Evolutionary conservation across 2,888 invertebrate species (phyloP), one percentile per base, ranked within the genome.

Genomic region (Nipponacmea schrenckii): DNA sequence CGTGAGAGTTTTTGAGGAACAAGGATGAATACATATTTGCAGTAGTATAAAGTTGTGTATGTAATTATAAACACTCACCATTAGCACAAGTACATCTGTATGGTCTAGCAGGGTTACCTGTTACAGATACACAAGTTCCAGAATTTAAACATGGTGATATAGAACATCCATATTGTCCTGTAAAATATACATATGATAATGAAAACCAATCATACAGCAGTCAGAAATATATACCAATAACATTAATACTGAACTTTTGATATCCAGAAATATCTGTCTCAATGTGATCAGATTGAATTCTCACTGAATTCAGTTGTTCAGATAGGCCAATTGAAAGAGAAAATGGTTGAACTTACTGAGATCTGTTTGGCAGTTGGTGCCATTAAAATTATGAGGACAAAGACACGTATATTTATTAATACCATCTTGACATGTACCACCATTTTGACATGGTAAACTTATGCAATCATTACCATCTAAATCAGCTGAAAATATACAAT

Each of bases 41-140:
- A 31, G 39, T 39, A 8, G 39, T 39, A 39, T 10, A 56, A 56
- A 20, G 56, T 20, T 15, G 12, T 56, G 17, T 15, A 56, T 56
- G 20, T 15, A 56, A 20, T 1, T n/a, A 2, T 24, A 20, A 24
- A 24, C 14, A 56, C 56, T 56, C 70, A 80, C 80, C 79, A 64
- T 69, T 45, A 2, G 46, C 24, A 77, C 85, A 85, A 15, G 62
- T 17, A 74, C 50, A 85, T 27, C 62, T 72, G 68, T 82, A 84
- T 45, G 68, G 77, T 20, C 72, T 70, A 3, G 63, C 64, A 26
- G 72, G 74, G 7, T 45, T 62, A 5, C 91, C 91, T 62, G 94
- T 95, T 70, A 91, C 86, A 90, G 95, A 66, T 10, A 69, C 86
- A 89, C 96, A 97, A 68, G 92, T 92, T 0, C 69, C 78, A 56